A percentile compares a stretch with the other conserved stretches of the same genome.
Evolutionary conservation across 2,113 vertebrate species (phyloP).

Genomic region (Rhinolophus ferrumequinum): DNA sequence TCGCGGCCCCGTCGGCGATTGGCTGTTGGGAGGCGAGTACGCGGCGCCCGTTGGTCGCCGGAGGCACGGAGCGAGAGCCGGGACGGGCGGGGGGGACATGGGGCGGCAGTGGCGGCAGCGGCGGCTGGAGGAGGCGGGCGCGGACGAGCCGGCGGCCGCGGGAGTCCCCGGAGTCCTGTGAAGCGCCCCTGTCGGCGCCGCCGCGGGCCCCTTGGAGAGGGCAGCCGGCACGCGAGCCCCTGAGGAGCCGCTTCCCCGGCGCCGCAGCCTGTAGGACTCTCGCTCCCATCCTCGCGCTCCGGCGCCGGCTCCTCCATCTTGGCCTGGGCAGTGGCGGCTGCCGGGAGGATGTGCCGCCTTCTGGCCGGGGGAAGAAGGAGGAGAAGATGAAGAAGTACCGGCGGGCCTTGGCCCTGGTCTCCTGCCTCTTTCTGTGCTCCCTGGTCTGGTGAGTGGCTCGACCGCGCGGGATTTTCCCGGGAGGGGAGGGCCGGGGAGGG

Average conservation of each 20-base stretch:
- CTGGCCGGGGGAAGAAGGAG: constrained; percentile 78
- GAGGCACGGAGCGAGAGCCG: constrained; percentile 59
- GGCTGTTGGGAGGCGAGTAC: constrained; percentile 56
- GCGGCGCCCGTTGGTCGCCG: constrained; percentile 75
- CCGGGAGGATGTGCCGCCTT: constrained; percentile 85
- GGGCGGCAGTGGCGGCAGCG: constrained; percentile 66
- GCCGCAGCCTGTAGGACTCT: constrained; percentile 7
- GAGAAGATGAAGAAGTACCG: constrained; percentile 85
- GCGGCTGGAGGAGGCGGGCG: constrained; percentile 72
- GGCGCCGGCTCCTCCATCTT: constrained; percentile 70
- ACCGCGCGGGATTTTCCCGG: neutral
- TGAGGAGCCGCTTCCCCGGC: neutral
- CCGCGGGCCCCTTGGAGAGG: neutral
- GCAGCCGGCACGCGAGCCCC: neutral
- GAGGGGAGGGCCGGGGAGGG: neutral
- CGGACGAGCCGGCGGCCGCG: constrained; percentile 11
- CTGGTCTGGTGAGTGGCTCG: constrained; percentile 83
- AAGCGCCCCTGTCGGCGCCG: neutral
- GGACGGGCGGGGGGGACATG: constrained; percentile 59
- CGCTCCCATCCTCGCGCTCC: constrained; percentile 7
- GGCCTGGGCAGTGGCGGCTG: constrained; percentile 69
- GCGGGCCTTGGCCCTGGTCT: constrained; percentile 83
- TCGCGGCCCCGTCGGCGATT: constrained; percentile 68
- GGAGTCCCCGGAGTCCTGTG: constrained; percentile 37
- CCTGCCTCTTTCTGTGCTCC: constrained; percentile 82